A percentile compares a stretch with the other conserved stretches of the same genome.
phyloP scores from a whole-genome alignment of 2,113 vertebrate genomes.

The Percina caprodes region DNA sequence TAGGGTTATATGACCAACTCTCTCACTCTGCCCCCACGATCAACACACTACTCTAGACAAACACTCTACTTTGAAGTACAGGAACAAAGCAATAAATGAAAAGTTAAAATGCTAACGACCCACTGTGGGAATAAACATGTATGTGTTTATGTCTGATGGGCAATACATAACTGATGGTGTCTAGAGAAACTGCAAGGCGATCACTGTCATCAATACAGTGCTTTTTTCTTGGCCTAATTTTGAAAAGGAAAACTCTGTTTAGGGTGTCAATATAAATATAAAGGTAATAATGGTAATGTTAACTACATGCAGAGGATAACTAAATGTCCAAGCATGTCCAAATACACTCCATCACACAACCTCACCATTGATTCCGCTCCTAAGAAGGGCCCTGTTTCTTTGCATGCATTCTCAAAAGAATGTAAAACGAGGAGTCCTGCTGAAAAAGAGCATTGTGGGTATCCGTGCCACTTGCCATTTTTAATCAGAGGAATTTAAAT shows the following conservation, averaged over 20 bases:
- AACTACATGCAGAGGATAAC: constrained; percentile 18
- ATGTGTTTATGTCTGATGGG: constrained; percentile 45
- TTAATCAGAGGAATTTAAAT: constrained; percentile 80
- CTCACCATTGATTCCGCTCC: constrained; percentile 55
- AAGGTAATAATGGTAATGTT: background rate
- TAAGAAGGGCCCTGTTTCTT: constrained; percentile 54
- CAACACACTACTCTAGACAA: constrained; percentile 84
- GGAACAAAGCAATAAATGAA: constrained; percentile 68
- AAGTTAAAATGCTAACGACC: constrained; percentile 57
- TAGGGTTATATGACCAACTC: constrained; percentile 81
- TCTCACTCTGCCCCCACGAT: constrained; percentile 85
- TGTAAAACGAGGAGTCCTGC: constrained; percentile 56
- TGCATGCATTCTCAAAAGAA: constrained; percentile 70
- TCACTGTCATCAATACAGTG: constrained; percentile 29
- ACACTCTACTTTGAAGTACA: constrained; percentile 77
- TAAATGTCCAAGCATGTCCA: constrained; percentile 45
- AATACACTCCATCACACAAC: constrained; percentile 51
- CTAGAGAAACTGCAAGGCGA: constrained; percentile 16
- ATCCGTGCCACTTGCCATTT: constrained; percentile 80
- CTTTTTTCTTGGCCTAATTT: background rate
- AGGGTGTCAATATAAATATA: constrained; percentile 19
- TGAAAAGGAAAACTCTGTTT: constrained; percentile 20
- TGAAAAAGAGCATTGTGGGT: constrained; percentile 78
- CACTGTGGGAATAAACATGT: constrained; percentile 46
- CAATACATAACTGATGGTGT: constrained; percentile 22